These are phyloP conservation scores for Puntigrus tetrazona DNA, from an alignment of 2,113 vertebrate genomes.

Conservation along the genomic window DNA sequence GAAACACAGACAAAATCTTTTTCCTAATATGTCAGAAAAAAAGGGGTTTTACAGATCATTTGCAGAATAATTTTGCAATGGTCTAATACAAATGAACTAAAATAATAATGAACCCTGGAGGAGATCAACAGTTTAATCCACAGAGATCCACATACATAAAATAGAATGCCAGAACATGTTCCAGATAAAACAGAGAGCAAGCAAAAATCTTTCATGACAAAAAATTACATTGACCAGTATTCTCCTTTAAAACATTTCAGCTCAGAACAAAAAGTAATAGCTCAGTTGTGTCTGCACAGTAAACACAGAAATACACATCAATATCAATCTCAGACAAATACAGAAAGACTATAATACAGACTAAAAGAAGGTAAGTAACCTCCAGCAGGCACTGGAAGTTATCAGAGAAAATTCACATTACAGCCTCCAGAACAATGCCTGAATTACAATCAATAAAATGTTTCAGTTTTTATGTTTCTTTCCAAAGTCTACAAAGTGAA, in stretches of 20 bases:
- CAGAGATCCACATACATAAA: conserved; percentile 58
- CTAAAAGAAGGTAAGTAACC: not conserved
- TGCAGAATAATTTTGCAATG: not conserved
- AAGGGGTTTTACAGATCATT: not conserved
- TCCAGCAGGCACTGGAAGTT: not conserved
- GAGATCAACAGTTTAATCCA: conserved; percentile 35
- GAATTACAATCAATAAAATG: conserved; percentile 15
- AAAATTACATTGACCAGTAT: not conserved
- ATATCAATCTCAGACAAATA: not conserved
- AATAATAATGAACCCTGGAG: conserved; percentile 26
- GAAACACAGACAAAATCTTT: not conserved
- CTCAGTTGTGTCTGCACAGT: not conserved
- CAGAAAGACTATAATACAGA: not conserved
- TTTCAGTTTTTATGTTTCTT: not conserved
- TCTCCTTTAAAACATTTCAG: not conserved
- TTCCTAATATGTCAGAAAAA: not conserved
- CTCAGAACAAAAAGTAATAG: not conserved
- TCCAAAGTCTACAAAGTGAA: not conserved
- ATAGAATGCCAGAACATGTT: not conserved
- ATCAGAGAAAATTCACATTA: not conserved
- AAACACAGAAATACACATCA: not conserved
- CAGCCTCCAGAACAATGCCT: not conserved
- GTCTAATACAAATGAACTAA: not conserved
- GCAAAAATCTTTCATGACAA: not conserved
- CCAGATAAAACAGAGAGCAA: not conserved